Percentiles rank a stretch among this genome's conserved stretches.
Conservation (phyloP, 2,797 vertebrate species). For the Hirundo rustica region DNA sequence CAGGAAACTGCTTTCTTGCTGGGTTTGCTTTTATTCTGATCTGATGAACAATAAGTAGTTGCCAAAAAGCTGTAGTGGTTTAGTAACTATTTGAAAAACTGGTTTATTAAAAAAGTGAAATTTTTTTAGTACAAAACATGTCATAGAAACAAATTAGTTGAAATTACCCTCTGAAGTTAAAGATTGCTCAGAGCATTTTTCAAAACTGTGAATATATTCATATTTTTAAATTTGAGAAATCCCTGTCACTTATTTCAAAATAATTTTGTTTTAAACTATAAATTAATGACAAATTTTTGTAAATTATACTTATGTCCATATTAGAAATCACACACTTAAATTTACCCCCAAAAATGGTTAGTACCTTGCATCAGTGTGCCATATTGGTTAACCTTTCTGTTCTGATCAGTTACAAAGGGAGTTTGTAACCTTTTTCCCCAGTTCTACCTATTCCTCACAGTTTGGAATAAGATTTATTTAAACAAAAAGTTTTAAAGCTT, state of each 20-base stretch:
- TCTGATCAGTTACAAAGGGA: background rate
- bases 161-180: background rate
- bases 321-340: background rate
- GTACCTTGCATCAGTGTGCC: background rate
- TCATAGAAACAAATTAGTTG: background rate
- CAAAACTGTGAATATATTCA: background rate
- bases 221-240: background rate
- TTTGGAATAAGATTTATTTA: background rate
- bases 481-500: background rate
- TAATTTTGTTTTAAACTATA: background rate
- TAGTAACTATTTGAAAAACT: background rate
- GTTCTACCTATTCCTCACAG: background rate
- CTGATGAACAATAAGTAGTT: background rate
- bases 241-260: background rate
- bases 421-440: background rate
- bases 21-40: background rate
- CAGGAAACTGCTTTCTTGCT: background rate
- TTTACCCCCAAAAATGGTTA: background rate
- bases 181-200: background rate
- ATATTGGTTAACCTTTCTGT: background rate
- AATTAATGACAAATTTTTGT: background rate
- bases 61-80: background rate
- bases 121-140: background rate
- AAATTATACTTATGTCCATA: background rate
- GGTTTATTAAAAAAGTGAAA: accelerated